Conservation (phyloP, 92 coral and sea anemone genomes). For the Zoanthus sociatus region DNA sequence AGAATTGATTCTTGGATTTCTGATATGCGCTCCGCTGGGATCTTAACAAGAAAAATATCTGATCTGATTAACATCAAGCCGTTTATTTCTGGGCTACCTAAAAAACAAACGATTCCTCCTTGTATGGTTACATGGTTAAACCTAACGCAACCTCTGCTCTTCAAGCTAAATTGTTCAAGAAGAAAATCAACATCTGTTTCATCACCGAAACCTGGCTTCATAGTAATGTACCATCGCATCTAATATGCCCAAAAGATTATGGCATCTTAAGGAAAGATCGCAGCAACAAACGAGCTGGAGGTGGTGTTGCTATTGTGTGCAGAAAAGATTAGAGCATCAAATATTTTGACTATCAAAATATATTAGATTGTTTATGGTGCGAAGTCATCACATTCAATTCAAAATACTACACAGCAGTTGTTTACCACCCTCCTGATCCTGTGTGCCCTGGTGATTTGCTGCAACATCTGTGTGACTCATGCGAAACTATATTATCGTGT, state of each 20-base stretch:
- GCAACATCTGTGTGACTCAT: conserved; percentile 54
- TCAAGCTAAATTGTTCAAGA: conserved; percentile 46
- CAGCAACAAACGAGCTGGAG: conserved; percentile 2
- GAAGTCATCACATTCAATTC: conserved; percentile 37
- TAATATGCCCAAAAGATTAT: conserved; percentile 53
- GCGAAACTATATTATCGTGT: conserved; percentile 55
- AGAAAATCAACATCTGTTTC: conserved; percentile 33
- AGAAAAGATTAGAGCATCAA: conserved; percentile 52
- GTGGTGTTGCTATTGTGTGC: conserved; percentile 60
- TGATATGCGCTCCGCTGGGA: no score
- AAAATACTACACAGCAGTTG: conserved; percentile 47
- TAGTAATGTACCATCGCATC: conserved; percentile 2
- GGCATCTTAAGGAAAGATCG: conserved; percentile 58
- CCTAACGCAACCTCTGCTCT: conserved; percentile 65
- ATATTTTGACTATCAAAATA: neutral
- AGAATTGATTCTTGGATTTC: no score
- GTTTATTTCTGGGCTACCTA: conserved; percentile 38
- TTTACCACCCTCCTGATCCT: conserved; percentile 72
- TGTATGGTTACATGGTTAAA: conserved; percentile 58
- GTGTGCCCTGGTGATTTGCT: conserved; percentile 52
- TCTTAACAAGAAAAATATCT: no score
- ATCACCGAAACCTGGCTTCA: conserved; percentile 65
- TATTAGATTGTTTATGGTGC: conserved; percentile 30
- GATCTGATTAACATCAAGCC: neutral
- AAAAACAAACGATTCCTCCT: conserved; percentile 55